Conservation (phyloP, 2,888 invertebrate species). For the Apodemia hepburni region DNA sequence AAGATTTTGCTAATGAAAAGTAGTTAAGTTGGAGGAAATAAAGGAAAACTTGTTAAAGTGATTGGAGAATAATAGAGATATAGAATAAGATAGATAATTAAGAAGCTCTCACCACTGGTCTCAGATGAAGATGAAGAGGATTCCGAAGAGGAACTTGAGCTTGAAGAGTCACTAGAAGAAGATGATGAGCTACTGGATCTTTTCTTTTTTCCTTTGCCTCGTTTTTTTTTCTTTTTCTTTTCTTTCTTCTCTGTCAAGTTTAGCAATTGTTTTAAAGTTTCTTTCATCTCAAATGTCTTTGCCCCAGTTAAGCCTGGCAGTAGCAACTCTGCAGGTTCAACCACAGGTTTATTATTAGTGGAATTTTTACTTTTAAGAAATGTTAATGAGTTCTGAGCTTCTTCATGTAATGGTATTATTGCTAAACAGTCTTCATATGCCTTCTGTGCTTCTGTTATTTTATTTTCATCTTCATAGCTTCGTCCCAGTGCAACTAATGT, state of each 20-base stretch:
- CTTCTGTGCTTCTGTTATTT: slow-evolving; percentile 90
- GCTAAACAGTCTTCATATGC: slow-evolving; percentile 91
- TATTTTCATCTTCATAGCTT: slow-evolving; percentile 93
- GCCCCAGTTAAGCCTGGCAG: slow-evolving; percentile 80
- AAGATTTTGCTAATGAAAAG: no score
- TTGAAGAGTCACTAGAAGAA: slow-evolving; percentile 84
- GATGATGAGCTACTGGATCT: slow-evolving; percentile 83
- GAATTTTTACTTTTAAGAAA: slow-evolving; percentile 86
- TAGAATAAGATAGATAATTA: no score
- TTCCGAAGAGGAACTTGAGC: slow-evolving; percentile 80
- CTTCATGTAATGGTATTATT: slow-evolving; percentile 92
- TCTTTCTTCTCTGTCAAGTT: slow-evolving; percentile 82
- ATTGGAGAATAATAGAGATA: no score
- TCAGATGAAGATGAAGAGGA: slow-evolving; percentile 81
- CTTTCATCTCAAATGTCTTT: slow-evolving; percentile 82
- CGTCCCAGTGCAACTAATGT: slow-evolving; percentile 94
- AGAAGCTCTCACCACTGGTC: slow-evolving; percentile 55
- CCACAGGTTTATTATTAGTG: slow-evolving; percentile 75
- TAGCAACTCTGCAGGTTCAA: slow-evolving; percentile 82
- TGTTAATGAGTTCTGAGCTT: slow-evolving; percentile 91
- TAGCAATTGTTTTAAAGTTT: slow-evolving; percentile 82
- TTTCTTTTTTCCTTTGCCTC: slow-evolving; percentile 83
- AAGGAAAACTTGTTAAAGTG: no score
- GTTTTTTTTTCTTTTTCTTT: slow-evolving; percentile 84
- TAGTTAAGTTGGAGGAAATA: no score